Evolutionary conservation across 1,140 invertebrate genomes (phyloP), one percentile per base, ranked within the genome.

Genomic region (Diorhabda sublineata): DNA sequence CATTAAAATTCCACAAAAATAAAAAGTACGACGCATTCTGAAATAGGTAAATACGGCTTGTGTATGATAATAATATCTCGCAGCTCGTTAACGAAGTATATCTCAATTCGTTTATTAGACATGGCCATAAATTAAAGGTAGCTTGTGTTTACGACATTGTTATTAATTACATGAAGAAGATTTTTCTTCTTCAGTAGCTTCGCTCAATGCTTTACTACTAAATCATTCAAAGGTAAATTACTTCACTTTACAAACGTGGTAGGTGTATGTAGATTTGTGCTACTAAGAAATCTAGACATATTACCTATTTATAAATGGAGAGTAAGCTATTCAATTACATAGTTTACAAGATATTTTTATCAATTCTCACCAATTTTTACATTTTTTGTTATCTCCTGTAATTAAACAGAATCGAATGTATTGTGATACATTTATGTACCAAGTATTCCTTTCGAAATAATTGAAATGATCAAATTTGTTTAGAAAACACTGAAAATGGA

Each of bases 1-100:
- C 47, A 52, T 52, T 52, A 52, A 52, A 52, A 52, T 52, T 52
- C 47, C n/a, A 26, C n/a, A n/a, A 52, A 52, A 52, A 52, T 52
- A 52, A 52, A 52, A 52, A 52, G 26, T 26, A 26, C 0, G 26
- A 26, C n/a, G 47, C 47, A 52, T 6, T 52, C 6, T 52, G 6
- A 52, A 52, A 6, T 52, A 52, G 6, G 47, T 52, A 52, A n/a
- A 8, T 52, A 52, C 47, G n/a, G n/a, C 6, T 52, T 52, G 47
- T n/a, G 47, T 52, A 52, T n/a, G 26, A 26, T 26, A 52, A n/a
- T 52, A 52, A 52, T 52, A 52, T 52, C 47, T 52, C n/a, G 47
- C n/a, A n/a, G 47, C 47, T 52, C 47, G 47, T 52, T 52, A 52
- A 52, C 6, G 47, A 52, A 52, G 47, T 8, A 52, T 52, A 52